Conservation (phyloP, 2,797 vertebrate genomes). For the Aplochiton taeniatus region DNA sequence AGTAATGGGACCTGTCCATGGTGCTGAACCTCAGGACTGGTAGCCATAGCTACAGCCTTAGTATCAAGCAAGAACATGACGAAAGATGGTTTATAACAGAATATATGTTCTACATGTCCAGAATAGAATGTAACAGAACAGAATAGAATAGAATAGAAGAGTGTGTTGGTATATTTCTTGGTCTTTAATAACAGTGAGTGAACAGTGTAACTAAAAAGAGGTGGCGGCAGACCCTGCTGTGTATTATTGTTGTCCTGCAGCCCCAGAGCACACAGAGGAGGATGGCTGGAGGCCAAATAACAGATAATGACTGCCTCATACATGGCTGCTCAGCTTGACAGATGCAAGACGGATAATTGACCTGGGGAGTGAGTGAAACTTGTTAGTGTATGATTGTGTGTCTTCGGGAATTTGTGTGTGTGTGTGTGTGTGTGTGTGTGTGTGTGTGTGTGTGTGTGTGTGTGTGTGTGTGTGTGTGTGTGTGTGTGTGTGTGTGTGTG, state of each 20-base stretch:
- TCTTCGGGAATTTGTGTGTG: constrained; percentile 1
- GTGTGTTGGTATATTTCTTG: too few species aligned
- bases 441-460: background rate
- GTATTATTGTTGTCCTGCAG: constrained; percentile 10
- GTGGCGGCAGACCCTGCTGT: constrained; percentile 7
- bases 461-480: background rate
- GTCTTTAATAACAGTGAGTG: too few species aligned
- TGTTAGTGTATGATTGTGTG: constrained; percentile 3
- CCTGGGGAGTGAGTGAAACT: background rate
- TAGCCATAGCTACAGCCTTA: too few species aligned
- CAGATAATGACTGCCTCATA: constrained; percentile 16
- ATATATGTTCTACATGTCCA: too few species aligned
- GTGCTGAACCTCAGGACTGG: constrained; percentile 32
- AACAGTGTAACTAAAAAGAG: constrained; percentile 4
- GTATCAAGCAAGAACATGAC: too few species aligned
- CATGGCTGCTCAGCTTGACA: constrained; percentile 19
- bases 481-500: background rate
- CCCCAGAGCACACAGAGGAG: constrained; percentile 7
- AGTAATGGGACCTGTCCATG: too few species aligned
- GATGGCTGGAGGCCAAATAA: background rate
- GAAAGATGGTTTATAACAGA: too few species aligned
- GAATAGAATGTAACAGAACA: too few species aligned
- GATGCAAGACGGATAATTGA: constrained; percentile 20
- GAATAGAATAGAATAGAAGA: too few species aligned
- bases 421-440: constrained; percentile 8